A percentile compares a stretch with the other conserved stretches of the same genome.
phyloP scores from a whole-genome alignment of 2,113 vertebrate species.

The Taurulus bubalis region DNA sequence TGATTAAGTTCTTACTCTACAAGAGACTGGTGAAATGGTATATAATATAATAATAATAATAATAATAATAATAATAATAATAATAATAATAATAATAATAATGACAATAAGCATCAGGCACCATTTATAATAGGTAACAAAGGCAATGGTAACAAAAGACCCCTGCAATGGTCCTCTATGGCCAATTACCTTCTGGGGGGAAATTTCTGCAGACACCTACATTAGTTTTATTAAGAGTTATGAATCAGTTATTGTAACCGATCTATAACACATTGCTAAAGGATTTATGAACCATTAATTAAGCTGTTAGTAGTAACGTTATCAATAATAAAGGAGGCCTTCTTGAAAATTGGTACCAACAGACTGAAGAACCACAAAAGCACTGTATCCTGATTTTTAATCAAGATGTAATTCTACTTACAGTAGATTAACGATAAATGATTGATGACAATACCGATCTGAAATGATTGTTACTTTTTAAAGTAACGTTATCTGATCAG shows the following conservation, averaged over 20 bases:
- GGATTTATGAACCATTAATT: not conserved
- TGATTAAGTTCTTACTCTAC: not conserved
- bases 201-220: too few species aligned
- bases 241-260: too few species aligned
- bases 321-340: not conserved
- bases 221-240: too few species aligned
- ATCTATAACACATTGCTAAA: not conserved
- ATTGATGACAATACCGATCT: too few species aligned
- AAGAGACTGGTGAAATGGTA: not conserved
- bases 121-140: not conserved
- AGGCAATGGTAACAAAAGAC: too few species aligned
- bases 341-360: not conserved
- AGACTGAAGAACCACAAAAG: not conserved
- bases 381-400: not conserved
- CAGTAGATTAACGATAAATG: not conserved
- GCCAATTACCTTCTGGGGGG: too few species aligned
- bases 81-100: too few species aligned
- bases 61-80: too few species aligned
- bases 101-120: not conserved
- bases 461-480: not conserved
- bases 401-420: not conserved
- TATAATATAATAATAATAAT: too few species aligned
- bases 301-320: not conserved
- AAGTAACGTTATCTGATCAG: conserved; percentile 15
- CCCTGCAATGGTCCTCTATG: too few species aligned